A percentile compares a stretch with the other conserved stretches of the same genome.
Conservation (phyloP, 2,888 invertebrate species). For the Platycheirus albimanus region DNA sequence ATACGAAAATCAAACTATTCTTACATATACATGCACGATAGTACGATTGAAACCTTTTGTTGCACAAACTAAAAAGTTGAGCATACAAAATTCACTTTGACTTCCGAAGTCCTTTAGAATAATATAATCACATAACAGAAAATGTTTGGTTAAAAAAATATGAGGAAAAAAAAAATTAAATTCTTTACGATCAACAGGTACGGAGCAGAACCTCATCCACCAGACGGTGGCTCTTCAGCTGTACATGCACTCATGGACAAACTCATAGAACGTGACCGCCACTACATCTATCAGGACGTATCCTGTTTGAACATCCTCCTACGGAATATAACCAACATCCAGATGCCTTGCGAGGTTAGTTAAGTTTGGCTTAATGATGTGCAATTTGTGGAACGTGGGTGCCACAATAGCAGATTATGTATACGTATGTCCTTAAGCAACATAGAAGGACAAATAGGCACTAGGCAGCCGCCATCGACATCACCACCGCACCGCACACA, state of each 20-base stretch:
- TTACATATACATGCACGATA: no score
- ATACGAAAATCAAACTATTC: no score
- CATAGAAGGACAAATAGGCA: slow-evolving; percentile 21
- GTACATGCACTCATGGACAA: slow-evolving; percentile 87
- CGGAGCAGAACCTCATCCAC: slow-evolving; percentile 86
- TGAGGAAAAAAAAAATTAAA: neutral
- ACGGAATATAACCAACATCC: slow-evolving; percentile 86
- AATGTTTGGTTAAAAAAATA: neutral
- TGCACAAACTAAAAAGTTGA: no score
- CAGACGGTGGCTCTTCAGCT: slow-evolving; percentile 85
- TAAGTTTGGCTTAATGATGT: slow-evolving; percentile 55
- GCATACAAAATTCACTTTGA: no score
- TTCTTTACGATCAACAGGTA: slow-evolving; percentile 82
- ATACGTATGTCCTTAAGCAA: slow-evolving; percentile 23
- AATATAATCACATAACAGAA: neutral
- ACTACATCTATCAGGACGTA: slow-evolving; percentile 88
- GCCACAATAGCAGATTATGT: slow-evolving; percentile 29
- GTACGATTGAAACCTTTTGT: no score
- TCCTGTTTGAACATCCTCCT: slow-evolving; percentile 87
- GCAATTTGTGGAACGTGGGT: slow-evolving; percentile 54
- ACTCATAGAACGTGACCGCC: slow-evolving; percentile 85
- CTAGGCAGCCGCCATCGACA: slow-evolving; percentile 1
- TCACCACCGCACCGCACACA: no score
- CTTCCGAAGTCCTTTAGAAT: no score
- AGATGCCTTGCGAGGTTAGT: slow-evolving; percentile 83